Conservation (phyloP, 2,797 vertebrate genomes). For the Chiloscyllium punctatum region DNA sequence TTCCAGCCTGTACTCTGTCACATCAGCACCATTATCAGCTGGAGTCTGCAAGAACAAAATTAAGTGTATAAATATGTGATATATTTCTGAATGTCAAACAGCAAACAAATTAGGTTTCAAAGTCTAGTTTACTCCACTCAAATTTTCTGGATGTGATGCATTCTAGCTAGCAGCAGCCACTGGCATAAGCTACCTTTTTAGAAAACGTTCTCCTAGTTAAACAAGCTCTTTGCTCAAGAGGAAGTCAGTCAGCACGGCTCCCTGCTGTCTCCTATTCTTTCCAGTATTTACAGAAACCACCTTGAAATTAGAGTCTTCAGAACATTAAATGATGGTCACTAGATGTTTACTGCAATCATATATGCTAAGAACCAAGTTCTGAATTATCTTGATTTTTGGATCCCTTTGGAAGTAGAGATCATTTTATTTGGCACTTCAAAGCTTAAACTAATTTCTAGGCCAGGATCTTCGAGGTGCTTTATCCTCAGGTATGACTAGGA, state of each 20-base stretch:
- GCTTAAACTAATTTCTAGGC: neutral
- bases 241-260: neutral
- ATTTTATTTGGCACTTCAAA: neutral
- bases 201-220: neutral
- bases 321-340: neutral
- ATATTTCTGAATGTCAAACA: neutral
- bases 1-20: conserved; percentile 83
- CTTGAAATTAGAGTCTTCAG: neutral
- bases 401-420: neutral
- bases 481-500: neutral
- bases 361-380: neutral
- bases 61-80: neutral
- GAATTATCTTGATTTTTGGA: neutral
- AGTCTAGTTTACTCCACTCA: neutral
- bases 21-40: conserved; percentile 73
- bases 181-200: neutral
- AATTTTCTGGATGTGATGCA: neutral
- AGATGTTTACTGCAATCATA: neutral
- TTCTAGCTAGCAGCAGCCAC: too few relatives aligned
- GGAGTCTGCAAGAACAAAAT: conserved; percentile 62
- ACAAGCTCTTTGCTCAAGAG: neutral
- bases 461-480: neutral
- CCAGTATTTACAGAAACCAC: neutral
- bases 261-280: neutral
- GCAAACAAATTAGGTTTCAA: neutral